Conservation (phyloP, 2,888 invertebrate genomes). For the Nomada lathburiana region DNA sequence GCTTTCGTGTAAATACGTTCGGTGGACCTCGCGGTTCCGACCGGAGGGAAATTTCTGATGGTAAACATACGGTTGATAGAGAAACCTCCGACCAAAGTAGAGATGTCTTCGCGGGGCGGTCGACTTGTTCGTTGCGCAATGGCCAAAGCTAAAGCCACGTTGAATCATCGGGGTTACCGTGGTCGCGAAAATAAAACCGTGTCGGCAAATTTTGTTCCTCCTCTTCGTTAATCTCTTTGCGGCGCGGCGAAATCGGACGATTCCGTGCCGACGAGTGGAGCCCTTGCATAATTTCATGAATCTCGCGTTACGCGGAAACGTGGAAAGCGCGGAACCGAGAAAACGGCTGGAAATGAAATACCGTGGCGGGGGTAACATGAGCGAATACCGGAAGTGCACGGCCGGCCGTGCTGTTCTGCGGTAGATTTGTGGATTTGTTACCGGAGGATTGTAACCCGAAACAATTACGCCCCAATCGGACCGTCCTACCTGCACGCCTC, state of each 20-base stretch:
- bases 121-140: conserved; percentile 11
- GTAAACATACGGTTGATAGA: conserved; percentile 26
- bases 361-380: conserved; percentile 19
- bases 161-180: conserved; percentile 12
- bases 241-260: too few relatives aligned
- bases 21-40: neutral
- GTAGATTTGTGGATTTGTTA: conserved; percentile 55
- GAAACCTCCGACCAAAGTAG: neutral
- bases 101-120: conserved; percentile 5
- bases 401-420: conserved; percentile 36
- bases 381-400: conserved; percentile 25
- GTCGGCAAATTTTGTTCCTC: too few relatives aligned
- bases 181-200: neutral
- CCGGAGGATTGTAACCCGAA: conserved; percentile 47
- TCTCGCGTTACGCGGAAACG: neutral
- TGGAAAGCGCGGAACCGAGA: neutral
- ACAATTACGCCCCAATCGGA: conserved; percentile 48
- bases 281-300: neutral
- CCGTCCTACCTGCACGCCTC: conserved; percentile 18
- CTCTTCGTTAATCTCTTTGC: neutral
- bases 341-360: conserved; percentile 1
- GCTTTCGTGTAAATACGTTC: conserved; percentile 10
- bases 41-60: conserved; percentile 12
- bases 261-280: neutral
- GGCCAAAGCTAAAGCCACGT: conserved; percentile 1